A percentile compares a stretch with the other conserved stretches of the same genome.
phyloP scores from a whole-genome alignment of 2,888 invertebrate species.

The Andrena bicolor region DNA sequence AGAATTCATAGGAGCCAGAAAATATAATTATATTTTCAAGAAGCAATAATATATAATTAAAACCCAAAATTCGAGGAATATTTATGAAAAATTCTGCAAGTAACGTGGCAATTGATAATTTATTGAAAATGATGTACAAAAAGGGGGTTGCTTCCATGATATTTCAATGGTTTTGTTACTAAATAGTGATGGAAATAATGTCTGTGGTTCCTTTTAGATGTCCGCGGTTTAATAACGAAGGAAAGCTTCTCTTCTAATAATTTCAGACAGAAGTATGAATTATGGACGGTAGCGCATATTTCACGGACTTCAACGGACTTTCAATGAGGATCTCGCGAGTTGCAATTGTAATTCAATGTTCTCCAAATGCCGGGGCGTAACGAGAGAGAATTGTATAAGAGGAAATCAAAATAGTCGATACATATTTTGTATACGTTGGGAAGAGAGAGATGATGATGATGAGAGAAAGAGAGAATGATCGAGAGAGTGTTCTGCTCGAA shows the following conservation, averaged over 20 bases:
- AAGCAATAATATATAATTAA: no score
- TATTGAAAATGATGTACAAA: not conserved
- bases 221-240: no score
- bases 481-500: conserved; percentile 37
- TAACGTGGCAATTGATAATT: not conserved
- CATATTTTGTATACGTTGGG: conserved; percentile 62
- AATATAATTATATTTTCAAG: no score
- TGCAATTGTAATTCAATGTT: conserved; percentile 26
- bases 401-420: conserved; percentile 47
- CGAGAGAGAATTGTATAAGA: conserved; percentile 22
- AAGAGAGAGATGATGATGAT: conserved; percentile 12
- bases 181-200: no score
- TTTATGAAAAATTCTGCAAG: not conserved
- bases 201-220: no score
- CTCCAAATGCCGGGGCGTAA: conserved; percentile 4
- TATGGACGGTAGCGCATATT: not conserved
- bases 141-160: not conserved
- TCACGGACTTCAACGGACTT: not conserved
- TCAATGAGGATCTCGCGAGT: not conserved
- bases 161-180: not conserved
- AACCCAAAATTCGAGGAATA: not conserved
- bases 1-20: no score
- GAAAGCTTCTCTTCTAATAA: no score
- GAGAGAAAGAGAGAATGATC: conserved; percentile 33
- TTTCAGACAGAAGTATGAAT: not conserved